phyloP scores from a whole-genome alignment of 2,113 vertebrate genomes.

The Perca fluviatilis region DNA sequence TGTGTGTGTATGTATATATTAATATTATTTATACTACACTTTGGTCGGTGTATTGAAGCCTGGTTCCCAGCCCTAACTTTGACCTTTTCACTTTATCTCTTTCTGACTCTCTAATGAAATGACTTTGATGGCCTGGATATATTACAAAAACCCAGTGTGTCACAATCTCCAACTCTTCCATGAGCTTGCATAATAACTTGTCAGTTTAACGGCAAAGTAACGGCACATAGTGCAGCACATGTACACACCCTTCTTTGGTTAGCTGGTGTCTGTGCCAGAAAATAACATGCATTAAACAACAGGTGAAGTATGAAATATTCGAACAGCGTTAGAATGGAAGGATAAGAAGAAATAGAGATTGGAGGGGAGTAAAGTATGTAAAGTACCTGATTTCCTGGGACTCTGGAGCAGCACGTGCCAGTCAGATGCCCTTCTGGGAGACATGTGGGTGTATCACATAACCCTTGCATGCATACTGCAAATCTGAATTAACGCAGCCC shows the following conservation, averaged over 20 bases:
- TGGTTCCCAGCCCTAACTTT: too few relatives aligned
- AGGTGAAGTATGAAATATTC: not conserved
- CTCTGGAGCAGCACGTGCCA: not conserved
- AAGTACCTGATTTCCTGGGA: not conserved
- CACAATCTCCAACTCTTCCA: constrained; percentile 25
- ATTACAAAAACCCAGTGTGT: constrained; percentile 38
- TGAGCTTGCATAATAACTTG: constrained; percentile 31
- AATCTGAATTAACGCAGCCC: not conserved
- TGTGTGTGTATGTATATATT: too few relatives aligned
- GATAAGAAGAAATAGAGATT: not conserved
- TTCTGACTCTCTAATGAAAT: not conserved
- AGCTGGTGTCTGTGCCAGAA: constrained; percentile 1
- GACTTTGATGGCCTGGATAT: not conserved
- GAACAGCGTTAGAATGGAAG: not conserved
- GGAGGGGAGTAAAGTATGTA: too few relatives aligned
- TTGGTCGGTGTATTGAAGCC: too few relatives aligned
- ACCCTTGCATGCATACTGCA: not conserved
- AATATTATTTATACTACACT: too few relatives aligned
- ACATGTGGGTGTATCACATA: not conserved
- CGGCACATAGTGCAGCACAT: not conserved
- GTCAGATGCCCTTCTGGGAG: not conserved
- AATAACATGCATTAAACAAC: not conserved
- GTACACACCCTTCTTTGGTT: not conserved
- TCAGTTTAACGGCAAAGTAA: constrained; percentile 9
- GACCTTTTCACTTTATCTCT: rapidly evolving